phyloP scores from a whole-genome alignment of 2,797 vertebrate genomes.

The Corythornis leucogaster region DNA sequence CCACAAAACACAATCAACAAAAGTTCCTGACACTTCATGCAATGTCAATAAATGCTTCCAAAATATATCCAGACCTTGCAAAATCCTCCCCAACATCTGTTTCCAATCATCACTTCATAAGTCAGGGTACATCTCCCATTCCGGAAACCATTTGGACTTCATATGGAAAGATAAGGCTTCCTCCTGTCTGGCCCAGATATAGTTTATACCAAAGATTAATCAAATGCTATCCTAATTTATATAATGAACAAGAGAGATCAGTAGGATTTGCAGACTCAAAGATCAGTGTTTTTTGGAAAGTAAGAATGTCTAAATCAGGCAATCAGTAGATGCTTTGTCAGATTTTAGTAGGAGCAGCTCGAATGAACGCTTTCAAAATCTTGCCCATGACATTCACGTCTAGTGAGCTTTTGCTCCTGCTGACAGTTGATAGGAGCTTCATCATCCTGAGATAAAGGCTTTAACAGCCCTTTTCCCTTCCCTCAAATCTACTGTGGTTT shows the following conservation, averaged over 20 bases:
- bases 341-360: background rate
- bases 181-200: background rate
- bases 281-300: background rate
- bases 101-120: conserved; percentile 6
- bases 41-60: conserved; percentile 1
- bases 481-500: conserved; percentile 2
- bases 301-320: background rate
- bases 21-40: background rate
- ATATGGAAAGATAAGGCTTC: background rate
- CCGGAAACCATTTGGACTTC: background rate
- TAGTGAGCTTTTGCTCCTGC: conserved; percentile 24
- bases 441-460: background rate
- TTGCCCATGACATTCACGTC: background rate
- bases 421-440: background rate
- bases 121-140: conserved; percentile 7
- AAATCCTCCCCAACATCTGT: conserved; percentile 10
- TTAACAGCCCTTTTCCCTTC: background rate
- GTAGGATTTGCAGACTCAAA: background rate
- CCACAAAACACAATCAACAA: conserved; percentile 10
- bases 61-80: conserved; percentile 22
- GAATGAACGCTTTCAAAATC: background rate
- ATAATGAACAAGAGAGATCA: background rate
- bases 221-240: conserved; percentile 24
- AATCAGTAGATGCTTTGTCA: background rate
- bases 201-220: conserved; percentile 4